Conservation (phyloP, 53 echinoderm and acorn worm species). For the Pentamera pediparva region DNA sequence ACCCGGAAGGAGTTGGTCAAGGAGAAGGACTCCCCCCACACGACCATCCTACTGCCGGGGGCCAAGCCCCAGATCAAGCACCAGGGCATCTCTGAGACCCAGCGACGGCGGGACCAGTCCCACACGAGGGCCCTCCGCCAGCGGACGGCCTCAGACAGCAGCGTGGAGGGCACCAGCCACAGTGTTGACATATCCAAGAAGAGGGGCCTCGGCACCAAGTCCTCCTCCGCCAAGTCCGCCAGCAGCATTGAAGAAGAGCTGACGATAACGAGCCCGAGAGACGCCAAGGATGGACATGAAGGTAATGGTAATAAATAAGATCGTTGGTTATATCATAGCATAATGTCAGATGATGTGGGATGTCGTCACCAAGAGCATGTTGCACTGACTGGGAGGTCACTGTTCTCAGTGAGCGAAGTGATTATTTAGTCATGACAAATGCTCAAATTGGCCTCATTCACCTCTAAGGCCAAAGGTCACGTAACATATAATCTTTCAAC, state of each 20-base stretch:
- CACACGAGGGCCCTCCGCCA: constrained; percentile 81
- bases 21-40: constrained; percentile 47
- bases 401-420: too few species aligned
- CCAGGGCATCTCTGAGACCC: constrained; percentile 52
- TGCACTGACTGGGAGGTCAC: too few species aligned
- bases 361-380: too few species aligned
- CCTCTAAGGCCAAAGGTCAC: too few species aligned
- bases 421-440: too few species aligned
- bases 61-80: constrained; percentile 98
- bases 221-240: constrained; percentile 59
- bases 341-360: too few species aligned
- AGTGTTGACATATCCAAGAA: constrained; percentile 27
- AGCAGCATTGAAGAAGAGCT: constrained; percentile 71
- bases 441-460: too few species aligned
- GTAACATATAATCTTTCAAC: too few species aligned
- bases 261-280: neutral
- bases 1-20: constrained; percentile 65
- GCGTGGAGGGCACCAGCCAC: constrained; percentile 60
- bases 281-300: neutral
- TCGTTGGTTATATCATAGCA: neutral
- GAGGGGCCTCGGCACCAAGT: constrained; percentile 51
- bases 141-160: constrained; percentile 85
- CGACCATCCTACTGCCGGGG: constrained; percentile 24
- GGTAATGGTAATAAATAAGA: neutral
- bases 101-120: constrained; percentile 56